phyloP scores from a whole-genome alignment of 1,140 invertebrate species.

The Apis mellifera region Amel_HAv3.1 CM009931.2:23604501-23605000 shows the following conservation, averaged over 20 bases:
- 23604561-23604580: neutral
- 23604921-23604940: constrained; percentile 10
- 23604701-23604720: neutral
- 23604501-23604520: no score
- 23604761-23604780: neutral
- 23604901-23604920: constrained; percentile 26
- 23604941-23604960: neutral
- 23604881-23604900: constrained; percentile 29
- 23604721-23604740: constrained; percentile 41
- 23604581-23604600: neutral
- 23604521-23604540: no score
- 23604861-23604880: no score
- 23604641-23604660: constrained; percentile 19
- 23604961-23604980: neutral
- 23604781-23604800: no score
- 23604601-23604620: neutral
- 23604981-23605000: constrained; percentile 24
- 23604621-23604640: constrained; percentile 16
- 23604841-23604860: no score
- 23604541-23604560: neutral
- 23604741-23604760: neutral
- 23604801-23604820: no score
- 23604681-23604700: constrained; percentile 4
- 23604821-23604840: no score
- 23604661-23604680: constrained; percentile 27